phyloP scores from a whole-genome alignment of 2,888 invertebrate genomes.

The Meiosimyza platycephala region DNA sequence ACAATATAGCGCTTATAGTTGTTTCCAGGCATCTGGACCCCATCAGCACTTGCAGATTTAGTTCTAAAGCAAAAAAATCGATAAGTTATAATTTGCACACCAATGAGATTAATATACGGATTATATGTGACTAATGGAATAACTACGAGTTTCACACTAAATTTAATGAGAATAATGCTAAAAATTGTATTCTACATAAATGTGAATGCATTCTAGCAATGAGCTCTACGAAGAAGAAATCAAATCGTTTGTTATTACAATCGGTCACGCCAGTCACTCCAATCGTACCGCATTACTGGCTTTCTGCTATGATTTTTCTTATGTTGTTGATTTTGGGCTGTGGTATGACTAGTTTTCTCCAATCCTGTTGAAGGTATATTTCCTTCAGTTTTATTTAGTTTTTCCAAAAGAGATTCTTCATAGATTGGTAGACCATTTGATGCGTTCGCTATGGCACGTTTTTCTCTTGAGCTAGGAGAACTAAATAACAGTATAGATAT shows the following conservation, averaged over 20 bases:
- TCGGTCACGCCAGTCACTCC: conserved; percentile 46
- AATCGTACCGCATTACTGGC: conserved; percentile 52
- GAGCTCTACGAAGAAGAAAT: neutral
- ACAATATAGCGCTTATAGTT: conserved; percentile 21
- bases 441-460: conserved; percentile 62
- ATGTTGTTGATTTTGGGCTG: conserved; percentile 8
- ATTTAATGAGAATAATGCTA: neutral
- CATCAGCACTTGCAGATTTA: neutral
- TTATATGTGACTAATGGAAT: conserved; percentile 30
- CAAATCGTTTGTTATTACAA: conserved; percentile 43
- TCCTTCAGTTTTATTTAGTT: conserved; percentile 48
- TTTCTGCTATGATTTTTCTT: conserved; percentile 40
- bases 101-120: neutral
- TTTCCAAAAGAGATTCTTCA: conserved; percentile 59
- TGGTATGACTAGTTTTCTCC: neutral
- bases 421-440: conserved; percentile 62
- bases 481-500: neutral
- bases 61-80: neutral
- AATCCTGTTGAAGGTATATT: neutral
- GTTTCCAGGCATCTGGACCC: neutral
- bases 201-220: conserved; percentile 17
- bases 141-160: conserved; percentile 32
- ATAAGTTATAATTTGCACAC: neutral
- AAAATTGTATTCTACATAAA: neutral
- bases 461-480: conserved; percentile 53